phyloP scores from a whole-genome alignment of 2,888 invertebrate species.

The Nymphalis urticae region DNA sequence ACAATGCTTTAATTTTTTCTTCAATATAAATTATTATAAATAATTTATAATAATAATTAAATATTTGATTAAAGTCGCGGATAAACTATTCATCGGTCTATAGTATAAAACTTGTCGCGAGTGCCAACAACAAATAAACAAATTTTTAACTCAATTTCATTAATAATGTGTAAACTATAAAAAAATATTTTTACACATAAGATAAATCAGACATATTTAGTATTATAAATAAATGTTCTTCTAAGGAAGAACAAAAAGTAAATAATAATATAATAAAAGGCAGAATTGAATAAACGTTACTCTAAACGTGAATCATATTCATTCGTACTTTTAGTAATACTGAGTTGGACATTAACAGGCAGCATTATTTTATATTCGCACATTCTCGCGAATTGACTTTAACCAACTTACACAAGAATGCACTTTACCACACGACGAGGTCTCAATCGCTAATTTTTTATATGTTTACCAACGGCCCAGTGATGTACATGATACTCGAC shows the following conservation, averaged over 20 bases:
- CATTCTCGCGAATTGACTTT: slow-evolving; percentile 71
- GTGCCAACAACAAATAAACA: too few species aligned
- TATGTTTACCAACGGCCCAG: slow-evolving; percentile 62
- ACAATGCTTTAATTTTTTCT: too few species aligned
- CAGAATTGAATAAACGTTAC: background rate
- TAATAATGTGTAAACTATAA: too few species aligned
- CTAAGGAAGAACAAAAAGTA: slow-evolving; percentile 6
- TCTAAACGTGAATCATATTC: slow-evolving; percentile 40
- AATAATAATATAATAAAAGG: slow-evolving; percentile 24
- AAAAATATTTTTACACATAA: too few species aligned
- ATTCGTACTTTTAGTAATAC: slow-evolving; percentile 37
- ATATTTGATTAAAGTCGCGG: too few species aligned
- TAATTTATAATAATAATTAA: too few species aligned
- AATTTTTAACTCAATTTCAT: too few species aligned
- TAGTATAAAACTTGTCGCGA: too few species aligned
- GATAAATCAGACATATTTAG: too few species aligned
- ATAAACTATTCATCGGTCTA: too few species aligned
- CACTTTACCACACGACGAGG: slow-evolving; percentile 70
- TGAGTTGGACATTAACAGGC: slow-evolving; percentile 41
- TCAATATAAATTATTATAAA: too few species aligned
- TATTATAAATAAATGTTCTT: background rate
- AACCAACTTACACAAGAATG: slow-evolving; percentile 74
- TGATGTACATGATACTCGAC: slow-evolving; percentile 70
- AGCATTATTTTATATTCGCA: slow-evolving; percentile 65
- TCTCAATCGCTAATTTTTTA: slow-evolving; percentile 74